Evolutionary conservation across 2,888 invertebrate genomes (phyloP), one percentile per base, ranked within the genome.

Genomic region (Stenchaetothrips biformis): DNA sequence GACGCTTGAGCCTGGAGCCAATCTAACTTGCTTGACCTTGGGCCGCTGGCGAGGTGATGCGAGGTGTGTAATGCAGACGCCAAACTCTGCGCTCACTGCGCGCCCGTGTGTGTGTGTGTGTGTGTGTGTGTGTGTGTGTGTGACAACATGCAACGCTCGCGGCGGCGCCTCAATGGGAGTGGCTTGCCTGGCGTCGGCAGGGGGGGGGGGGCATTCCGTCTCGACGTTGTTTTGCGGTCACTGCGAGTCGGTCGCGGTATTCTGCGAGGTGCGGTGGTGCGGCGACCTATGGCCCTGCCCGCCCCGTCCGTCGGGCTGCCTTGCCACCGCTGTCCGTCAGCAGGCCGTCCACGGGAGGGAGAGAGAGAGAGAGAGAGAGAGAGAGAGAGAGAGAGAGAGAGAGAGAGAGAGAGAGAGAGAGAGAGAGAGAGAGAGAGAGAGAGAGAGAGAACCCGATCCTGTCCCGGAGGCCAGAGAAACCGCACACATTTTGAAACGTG

Each of bases 51-150:
- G 49, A 37, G 48, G 67, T 27, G 62, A 47, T 79, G 59, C 79
- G 62, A 62, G 59, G 67, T 79, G 79, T 62, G 67, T 79, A 79
- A 59, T 79, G 79, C 59, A 62, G 79, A 79, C 59, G 37, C 37
- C 37, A 37, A 48, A 18, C n/a, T 18, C 79, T 18, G 18, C 53
- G 21, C n/a, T 79, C 79, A 48, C 53, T 53, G 27, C 47, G 37
- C 11, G 13, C 79, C 79, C 67, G 62, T 79, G 59, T 79, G 53
- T 62, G 47, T 67, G 47, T 79, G 59, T 53, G 13, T n/a, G 62
- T 79, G 67, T 79, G 27, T 79, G 79, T 79, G 67, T 59, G 59
- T 59, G 59, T 37, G 37, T 37, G 37, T 37, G 37, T 37, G 37
- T 37, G 37, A 37, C 37, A 37, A 37, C 37, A 37, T 37, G 37